phyloP scores from a whole-genome alignment of 2,888 invertebrate species.

The Biston betularia region DNA sequence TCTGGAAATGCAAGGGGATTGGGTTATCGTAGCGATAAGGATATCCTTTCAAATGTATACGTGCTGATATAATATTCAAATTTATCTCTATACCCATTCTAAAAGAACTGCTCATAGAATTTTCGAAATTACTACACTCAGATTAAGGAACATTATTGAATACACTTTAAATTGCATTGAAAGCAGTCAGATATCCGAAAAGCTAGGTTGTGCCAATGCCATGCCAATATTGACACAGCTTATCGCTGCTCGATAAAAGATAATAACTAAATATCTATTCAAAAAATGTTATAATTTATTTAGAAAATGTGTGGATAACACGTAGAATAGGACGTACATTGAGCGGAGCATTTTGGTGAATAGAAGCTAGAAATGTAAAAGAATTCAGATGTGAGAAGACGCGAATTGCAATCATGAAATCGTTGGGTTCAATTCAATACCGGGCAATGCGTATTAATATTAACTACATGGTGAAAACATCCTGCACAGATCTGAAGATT shows the following conservation, averaged over 20 bases:
- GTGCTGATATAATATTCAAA: neutral
- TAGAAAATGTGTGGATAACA: neutral
- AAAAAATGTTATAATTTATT: slow-evolving; percentile 2
- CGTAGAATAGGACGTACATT: neutral
- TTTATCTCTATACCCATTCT: slow-evolving; percentile 1
- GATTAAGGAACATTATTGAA: slow-evolving; percentile 1
- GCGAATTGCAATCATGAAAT: too few species aligned
- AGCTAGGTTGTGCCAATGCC: slow-evolving; percentile 21
- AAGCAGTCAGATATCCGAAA: slow-evolving; percentile 6
- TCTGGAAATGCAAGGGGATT: slow-evolving; percentile 11
- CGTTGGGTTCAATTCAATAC: too few species aligned
- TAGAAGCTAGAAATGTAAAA: too few species aligned
- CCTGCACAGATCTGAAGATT: too few species aligned
- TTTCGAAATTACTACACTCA: slow-evolving; percentile 1
- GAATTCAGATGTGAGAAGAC: too few species aligned
- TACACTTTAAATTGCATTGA: slow-evolving; percentile 14
- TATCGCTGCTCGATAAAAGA: slow-evolving; percentile 10
- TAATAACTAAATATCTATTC: slow-evolving; percentile 5
- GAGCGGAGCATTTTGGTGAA: too few species aligned
- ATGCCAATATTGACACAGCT: slow-evolving; percentile 8
- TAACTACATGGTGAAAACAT: too few species aligned
- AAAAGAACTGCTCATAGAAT: neutral
- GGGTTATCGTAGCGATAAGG: slow-evolving; percentile 23
- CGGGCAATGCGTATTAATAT: too few species aligned
- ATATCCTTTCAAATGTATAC: slow-evolving; percentile 18